Evolutionary conservation across 2,888 invertebrate species (phyloP).

Genomic region (Bombylius discolor): DNA sequence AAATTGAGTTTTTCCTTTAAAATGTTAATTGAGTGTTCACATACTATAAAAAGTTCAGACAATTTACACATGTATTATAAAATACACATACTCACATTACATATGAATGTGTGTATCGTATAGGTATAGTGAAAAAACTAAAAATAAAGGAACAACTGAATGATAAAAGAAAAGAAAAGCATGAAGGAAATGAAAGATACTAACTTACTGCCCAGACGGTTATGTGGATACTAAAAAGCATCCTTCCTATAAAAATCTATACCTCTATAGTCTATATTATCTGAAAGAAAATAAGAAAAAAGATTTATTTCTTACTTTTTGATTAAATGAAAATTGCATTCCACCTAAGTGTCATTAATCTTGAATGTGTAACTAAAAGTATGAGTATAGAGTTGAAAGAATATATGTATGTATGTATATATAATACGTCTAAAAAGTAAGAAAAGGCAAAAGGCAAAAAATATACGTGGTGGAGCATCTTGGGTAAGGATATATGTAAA

Average conservation of each 20-base stretch:
- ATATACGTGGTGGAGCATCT: no score
- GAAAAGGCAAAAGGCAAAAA: no score
- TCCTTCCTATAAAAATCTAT: no score
- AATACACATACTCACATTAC: not conserved
- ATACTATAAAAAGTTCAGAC: not conserved
- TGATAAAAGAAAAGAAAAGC: no score
- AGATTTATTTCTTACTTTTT: constrained; percentile 11
- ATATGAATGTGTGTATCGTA: not conserved
- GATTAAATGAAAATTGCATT: constrained; percentile 14
- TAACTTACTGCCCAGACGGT: no score
- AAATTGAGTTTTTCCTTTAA: not conserved
- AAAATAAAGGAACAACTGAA: no score
- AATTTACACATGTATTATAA: not conserved
- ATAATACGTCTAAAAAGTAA: not conserved
- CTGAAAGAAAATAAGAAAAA: not conserved
- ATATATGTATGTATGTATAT: no score
- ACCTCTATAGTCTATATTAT: no score
- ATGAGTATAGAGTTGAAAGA: not conserved
- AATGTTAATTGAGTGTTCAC: not conserved
- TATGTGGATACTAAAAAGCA: no score
- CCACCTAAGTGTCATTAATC: constrained; percentile 12
- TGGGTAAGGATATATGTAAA: no score
- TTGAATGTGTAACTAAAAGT: constrained; percentile 4
- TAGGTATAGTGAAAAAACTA: no score
- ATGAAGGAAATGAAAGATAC: no score